Evolutionary conservation across 2,797 vertebrate species (phyloP).

Genomic region (Vipera latastei): DNA sequence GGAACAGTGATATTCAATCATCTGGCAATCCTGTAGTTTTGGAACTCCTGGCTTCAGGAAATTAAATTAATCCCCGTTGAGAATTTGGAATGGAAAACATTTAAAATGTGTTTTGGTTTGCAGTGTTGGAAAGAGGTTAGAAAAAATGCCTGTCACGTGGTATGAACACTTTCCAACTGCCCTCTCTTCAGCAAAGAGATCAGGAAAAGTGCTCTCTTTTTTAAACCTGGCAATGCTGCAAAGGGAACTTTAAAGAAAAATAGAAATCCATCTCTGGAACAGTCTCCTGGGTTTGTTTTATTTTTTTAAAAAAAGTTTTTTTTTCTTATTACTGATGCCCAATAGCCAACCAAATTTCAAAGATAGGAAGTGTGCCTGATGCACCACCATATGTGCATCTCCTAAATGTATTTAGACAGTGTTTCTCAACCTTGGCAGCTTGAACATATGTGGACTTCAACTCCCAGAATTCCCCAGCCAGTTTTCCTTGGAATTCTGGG

Average conservation of each 20-base stretch:
- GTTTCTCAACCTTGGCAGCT: background rate
- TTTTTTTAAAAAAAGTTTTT: background rate
- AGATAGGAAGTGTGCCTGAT: background rate
- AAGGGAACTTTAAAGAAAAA: background rate
- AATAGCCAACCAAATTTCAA: background rate
- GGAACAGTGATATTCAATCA: slow-evolving; percentile 31
- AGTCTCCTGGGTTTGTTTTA: no score
- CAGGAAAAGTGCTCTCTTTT: background rate
- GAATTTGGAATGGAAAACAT: slow-evolving; percentile 46
- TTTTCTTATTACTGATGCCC: background rate
- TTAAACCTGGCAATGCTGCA: background rate
- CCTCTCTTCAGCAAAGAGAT: background rate
- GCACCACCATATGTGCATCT: background rate
- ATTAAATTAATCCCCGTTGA: slow-evolving; percentile 4
- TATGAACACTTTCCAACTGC: background rate
- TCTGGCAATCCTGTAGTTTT: slow-evolving; percentile 39
- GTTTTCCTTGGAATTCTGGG: background rate
- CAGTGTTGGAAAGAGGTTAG: slow-evolving; percentile 39
- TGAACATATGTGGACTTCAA: background rate
- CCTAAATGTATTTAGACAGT: background rate
- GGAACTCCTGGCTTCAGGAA: slow-evolving; percentile 46
- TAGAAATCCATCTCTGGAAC: background rate
- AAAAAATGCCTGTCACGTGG: slow-evolving; percentile 22
- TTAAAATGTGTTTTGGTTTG: slow-evolving; percentile 41
- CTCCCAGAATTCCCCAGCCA: background rate